phyloP scores from a whole-genome alignment of 2,113 vertebrate genomes.

The Saiga tatarica region DNA sequence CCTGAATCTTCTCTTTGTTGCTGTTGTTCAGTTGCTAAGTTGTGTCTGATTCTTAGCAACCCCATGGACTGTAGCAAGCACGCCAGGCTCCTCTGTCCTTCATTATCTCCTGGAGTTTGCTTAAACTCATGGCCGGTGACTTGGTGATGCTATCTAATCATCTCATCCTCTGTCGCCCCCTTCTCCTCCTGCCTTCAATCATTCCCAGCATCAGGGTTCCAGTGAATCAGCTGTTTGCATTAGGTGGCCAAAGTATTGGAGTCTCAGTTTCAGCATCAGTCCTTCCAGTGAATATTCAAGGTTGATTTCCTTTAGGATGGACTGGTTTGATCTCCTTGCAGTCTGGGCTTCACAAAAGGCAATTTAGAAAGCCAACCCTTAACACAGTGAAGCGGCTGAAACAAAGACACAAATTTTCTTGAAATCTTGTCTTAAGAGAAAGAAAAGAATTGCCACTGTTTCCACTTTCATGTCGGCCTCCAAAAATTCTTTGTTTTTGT shows the following conservation, averaged over 20 bases:
- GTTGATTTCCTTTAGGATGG: neutral
- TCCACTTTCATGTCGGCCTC: neutral
- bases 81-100: neutral
- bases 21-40: neutral
- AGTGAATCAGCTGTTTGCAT: neutral
- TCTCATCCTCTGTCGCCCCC: neutral
- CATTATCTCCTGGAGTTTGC: neutral
- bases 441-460: neutral
- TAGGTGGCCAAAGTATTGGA: neutral
- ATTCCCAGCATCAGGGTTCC: neutral
- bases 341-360: neutral
- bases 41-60: neutral
- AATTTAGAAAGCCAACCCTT: neutral
- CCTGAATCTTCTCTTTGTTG: neutral
- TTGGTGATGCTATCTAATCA: neutral
- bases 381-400: neutral
- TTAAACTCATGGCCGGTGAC: neutral
- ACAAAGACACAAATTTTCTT: neutral
- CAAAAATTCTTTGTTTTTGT: neutral
- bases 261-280: neutral
- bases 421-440: neutral
- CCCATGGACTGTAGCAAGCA: neutral
- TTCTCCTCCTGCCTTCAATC: neutral
- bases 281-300: neutral
- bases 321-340: neutral